Percentiles rank a stretch among this genome's conserved stretches.
Conservation (phyloP, 2,797 vertebrate species). For the Phalanger gymnotis region DNA sequence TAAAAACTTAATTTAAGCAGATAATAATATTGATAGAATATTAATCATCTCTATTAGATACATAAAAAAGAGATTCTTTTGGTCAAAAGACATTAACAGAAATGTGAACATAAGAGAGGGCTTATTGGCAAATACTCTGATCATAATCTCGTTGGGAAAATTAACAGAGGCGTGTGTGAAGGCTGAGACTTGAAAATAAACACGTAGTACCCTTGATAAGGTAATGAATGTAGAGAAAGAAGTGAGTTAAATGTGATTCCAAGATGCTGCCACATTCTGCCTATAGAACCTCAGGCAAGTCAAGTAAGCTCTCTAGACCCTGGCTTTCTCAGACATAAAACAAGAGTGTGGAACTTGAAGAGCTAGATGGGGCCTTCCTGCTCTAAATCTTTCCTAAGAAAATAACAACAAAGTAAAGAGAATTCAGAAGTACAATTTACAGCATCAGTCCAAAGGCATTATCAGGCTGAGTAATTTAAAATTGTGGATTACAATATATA, state of each 20-base stretch:
- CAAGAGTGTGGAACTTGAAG: not conserved
- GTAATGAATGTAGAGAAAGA: not conserved
- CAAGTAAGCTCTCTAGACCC: not conserved
- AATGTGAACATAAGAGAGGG: conserved; percentile 22
- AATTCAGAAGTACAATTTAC: conserved; percentile 14
- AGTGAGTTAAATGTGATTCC: not conserved
- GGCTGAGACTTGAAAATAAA: not conserved
- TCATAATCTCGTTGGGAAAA: not conserved
- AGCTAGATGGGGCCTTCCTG: not conserved
- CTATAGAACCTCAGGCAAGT: not conserved
- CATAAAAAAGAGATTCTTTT: not conserved
- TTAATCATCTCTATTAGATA: conserved; percentile 9
- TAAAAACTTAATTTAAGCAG: conserved; percentile 16
- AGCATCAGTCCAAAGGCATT: conserved; percentile 17
- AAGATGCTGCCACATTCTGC: not conserved
- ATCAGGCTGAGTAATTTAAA: not conserved
- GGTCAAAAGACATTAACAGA: conserved; percentile 18
- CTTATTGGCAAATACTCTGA: not conserved
- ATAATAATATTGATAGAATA: conserved; percentile 14
- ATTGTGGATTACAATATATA: conserved; percentile 20
- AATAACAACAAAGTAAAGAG: not conserved
- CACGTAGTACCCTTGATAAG: not conserved
- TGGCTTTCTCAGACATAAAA: not conserved
- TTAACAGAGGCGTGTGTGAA: conserved; percentile 6
- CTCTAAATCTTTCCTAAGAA: not conserved